A percentile compares a stretch with the other conserved stretches of the same genome.
These are phyloP conservation scores for Phyllostomus discolor DNA, from an alignment of 2,113 vertebrate genomes.

Conservation along the genomic window DNA sequence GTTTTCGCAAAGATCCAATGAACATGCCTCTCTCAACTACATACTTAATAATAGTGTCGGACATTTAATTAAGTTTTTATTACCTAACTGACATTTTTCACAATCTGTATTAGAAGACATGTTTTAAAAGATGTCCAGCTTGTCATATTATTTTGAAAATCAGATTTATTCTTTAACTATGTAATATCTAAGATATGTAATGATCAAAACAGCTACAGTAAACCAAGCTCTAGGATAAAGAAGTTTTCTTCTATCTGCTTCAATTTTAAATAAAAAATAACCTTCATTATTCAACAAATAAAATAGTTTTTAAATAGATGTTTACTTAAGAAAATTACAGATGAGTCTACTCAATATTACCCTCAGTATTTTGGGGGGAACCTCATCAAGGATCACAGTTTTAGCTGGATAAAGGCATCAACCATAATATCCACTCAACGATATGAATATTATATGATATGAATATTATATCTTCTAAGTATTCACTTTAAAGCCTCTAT, in stretches of 20 bases:
- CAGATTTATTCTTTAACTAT: not conserved
- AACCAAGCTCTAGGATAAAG: not conserved
- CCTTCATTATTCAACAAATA: not conserved
- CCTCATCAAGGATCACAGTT: constrained; percentile 17
- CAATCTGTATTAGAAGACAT: not conserved
- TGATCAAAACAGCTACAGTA: not conserved
- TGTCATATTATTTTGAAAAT: not conserved
- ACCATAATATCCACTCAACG: not conserved
- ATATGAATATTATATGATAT: constrained; percentile 33
- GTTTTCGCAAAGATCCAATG: not conserved
- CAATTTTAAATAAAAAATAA: not conserved
- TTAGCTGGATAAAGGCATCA: constrained; percentile 38
- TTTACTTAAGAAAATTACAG: not conserved
- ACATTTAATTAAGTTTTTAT: not conserved
- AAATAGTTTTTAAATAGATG: not conserved
- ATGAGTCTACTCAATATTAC: not conserved
- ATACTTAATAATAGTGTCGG: not conserved
- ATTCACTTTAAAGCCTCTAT: constrained; percentile 68
- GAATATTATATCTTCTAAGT: constrained; percentile 46
- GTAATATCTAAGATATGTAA: not conserved
- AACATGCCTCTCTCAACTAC: not conserved
- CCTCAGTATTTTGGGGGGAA: not conserved
- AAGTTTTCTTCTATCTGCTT: not conserved
- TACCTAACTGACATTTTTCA: not conserved
- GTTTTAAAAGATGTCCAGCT: not conserved